These are phyloP conservation scores for Colistium nudipinnis DNA, from an alignment of 2,113 vertebrate genomes.

Conservation along the genomic window DNA sequence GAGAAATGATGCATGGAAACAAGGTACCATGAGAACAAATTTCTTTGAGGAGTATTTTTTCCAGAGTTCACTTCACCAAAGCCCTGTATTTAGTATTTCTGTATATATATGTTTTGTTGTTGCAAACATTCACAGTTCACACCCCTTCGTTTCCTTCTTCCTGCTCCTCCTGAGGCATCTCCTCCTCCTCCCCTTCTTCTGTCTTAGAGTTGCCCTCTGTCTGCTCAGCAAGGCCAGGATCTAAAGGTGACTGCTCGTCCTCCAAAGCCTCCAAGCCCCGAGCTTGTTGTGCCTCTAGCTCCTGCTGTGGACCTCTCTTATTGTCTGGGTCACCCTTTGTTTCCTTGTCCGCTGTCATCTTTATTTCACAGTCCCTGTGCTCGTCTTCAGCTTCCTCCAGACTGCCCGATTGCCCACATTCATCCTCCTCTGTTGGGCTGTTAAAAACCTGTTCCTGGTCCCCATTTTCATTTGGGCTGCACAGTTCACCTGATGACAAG, in stretches of 20 bases:
- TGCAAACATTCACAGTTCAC: slow-evolving; percentile 51
- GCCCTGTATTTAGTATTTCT: slow-evolving; percentile 51
- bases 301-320: neutral
- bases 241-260: slow-evolving; percentile 22
- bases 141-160: slow-evolving; percentile 18
- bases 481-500: slow-evolving; percentile 46
- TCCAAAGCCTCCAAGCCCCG: slow-evolving; percentile 7
- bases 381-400: slow-evolving; percentile 39
- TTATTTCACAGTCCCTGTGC: slow-evolving; percentile 51
- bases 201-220: neutral
- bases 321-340: slow-evolving; percentile 18
- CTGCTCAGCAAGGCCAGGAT: neutral
- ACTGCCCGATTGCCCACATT: neutral
- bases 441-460: slow-evolving; percentile 50
- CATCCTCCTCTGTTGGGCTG: slow-evolving; percentile 33
- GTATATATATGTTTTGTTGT: slow-evolving; percentile 11
- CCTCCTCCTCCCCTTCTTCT: slow-evolving; percentile 12
- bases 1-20: slow-evolving; percentile 20
- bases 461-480: slow-evolving; percentile 57
- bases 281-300: slow-evolving; percentile 28
- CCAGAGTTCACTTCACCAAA: slow-evolving; percentile 47
- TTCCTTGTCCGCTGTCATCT: slow-evolving; percentile 24
- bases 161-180: slow-evolving; percentile 13
- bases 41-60: slow-evolving; percentile 10
- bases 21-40: neutral